Base-by-base conservation (phyloP, 2,888 invertebrate genomes). In the Disparrhopalites patrizii region DNA sequence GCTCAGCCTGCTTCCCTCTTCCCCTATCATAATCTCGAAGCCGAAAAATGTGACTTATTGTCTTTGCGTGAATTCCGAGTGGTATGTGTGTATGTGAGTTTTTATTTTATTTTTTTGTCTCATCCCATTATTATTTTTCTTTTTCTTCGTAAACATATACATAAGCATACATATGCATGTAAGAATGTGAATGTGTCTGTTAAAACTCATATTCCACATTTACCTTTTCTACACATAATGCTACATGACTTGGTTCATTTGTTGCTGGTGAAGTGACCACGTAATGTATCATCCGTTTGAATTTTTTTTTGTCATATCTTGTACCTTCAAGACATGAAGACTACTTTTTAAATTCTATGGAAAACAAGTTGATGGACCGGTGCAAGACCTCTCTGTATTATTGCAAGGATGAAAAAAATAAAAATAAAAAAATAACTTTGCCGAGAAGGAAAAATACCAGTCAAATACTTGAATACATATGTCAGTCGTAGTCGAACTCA, bases 11-110 rank as follows among this genome's bases (percentile, higher is more conserved):
- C 63, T 55, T 63, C 56, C 40, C 40, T 28, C 62, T 63, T 54
- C 55, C 62, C 62, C 56, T 63, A 55, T 63, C 43, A 63, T 63
- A 56, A 55, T 47, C 55, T 56, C 63, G 15, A 55, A 36, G 63
- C 63, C 63, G 63, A 63, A 63, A 63, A 55, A 63, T 63, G 63
- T 63, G 56, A 55, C 63, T 63, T 63, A 63, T 56, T 56, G 63
- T 63, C 63, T 56, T 63, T 63, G 51, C 38, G 27, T 62, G 38
- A 52, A 40, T 52, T 25, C 62, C 43, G 43, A 54, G 43, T n/a
- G n/a, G n/a, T n/a, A n/a, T n/a, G n/a, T n/a, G n/a, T n/a, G n/a
- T n/a, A n/a, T n/a, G n/a, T n/a, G 43, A 54, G 54, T 33, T 55
- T 63, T 63, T 62, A 52, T 31, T 27, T 50, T 62, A 38, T 55